Evolutionary conservation across 2,113 vertebrate species (phyloP).

Genomic region (Dasypus novemcinctus): DNA sequence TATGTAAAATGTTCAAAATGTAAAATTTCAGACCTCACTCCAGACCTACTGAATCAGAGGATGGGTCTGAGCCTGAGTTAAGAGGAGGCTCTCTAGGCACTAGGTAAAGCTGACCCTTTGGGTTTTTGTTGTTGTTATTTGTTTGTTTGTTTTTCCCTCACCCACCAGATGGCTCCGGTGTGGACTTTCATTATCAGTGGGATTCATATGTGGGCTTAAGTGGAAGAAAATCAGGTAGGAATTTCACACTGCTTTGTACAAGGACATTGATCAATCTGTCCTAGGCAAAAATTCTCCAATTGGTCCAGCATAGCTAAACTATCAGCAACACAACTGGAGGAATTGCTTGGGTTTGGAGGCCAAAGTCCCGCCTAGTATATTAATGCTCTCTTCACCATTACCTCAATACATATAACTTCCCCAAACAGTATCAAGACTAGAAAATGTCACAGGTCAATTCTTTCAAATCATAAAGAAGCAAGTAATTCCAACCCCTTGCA

Average conservation of each 20-base stretch:
- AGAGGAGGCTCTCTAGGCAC: background rate
- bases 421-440: background rate
- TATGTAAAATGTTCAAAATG: background rate
- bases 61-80: background rate
- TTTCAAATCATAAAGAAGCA: background rate
- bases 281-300: background rate
- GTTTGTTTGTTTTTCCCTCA: background rate
- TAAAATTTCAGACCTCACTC: background rate
- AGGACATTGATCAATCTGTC: background rate
- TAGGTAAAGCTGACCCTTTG: background rate
- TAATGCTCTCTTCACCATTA: background rate
- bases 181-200: constrained; percentile 19
- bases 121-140: background rate
- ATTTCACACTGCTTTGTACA: background rate
- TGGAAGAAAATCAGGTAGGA: background rate
- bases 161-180: background rate
- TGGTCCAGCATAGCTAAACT: background rate
- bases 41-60: background rate
- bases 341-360: background rate
- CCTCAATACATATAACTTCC: background rate
- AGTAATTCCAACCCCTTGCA: background rate
- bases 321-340: background rate
- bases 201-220: background rate
- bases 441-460: background rate
- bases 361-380: background rate